Evolutionary conservation across 2,797 vertebrate species (phyloP).

Genomic region (Phrynocephalus guinanensis): DNA sequence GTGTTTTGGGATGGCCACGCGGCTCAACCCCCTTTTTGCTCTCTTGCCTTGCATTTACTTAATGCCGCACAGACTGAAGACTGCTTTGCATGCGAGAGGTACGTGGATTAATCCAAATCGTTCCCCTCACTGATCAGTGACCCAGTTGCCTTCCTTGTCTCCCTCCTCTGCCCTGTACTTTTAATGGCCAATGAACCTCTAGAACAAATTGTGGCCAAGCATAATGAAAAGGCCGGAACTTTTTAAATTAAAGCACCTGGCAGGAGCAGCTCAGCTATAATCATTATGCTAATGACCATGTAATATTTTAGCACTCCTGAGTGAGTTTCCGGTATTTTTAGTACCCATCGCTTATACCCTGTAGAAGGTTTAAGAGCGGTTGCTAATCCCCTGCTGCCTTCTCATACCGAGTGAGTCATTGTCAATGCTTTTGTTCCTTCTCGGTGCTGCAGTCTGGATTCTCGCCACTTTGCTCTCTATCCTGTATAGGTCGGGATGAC

Average conservation of each 20-base stretch:
- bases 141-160: constrained; percentile 22
- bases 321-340: constrained; percentile 71
- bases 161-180: constrained; percentile 40
- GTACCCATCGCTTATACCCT: constrained; percentile 64
- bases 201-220: constrained; percentile 64
- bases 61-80: not conserved
- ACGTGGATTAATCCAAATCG: not conserved
- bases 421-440: not conserved
- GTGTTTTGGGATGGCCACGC: no score
- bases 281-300: constrained; percentile 73
- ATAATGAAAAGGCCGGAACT: constrained; percentile 66
- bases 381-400: constrained; percentile 61
- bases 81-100: not conserved
- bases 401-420: constrained; percentile 55
- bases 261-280: constrained; percentile 65
- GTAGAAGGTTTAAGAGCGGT: constrained; percentile 66
- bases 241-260: constrained; percentile 65
- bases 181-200: constrained; percentile 65
- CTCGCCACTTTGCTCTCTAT: constrained; percentile 38
- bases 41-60: not conserved
- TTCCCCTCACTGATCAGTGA: not conserved
- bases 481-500: not conserved
- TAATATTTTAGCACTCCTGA: constrained; percentile 72
- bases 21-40: not conserved
- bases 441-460: not conserved